A percentile compares a stretch with the other conserved stretches of the same genome.
These are phyloP conservation scores for Mastacembelus armatus DNA, from an alignment of 2,797 vertebrate species.

Conservation along the genomic window DNA sequence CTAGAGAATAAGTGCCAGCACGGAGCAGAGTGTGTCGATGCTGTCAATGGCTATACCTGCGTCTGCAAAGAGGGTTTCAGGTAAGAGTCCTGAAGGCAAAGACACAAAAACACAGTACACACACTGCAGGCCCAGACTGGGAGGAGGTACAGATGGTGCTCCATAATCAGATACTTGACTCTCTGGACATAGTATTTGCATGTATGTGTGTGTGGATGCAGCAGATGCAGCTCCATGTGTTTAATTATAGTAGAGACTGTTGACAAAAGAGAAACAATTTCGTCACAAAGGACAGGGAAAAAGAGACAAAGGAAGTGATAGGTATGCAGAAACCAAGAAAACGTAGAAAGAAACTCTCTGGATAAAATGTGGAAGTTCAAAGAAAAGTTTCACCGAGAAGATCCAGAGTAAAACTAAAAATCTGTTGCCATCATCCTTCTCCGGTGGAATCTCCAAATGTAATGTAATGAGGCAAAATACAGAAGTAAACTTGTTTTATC, in stretches of 20 bases:
- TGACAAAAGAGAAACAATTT: conserved; percentile 68
- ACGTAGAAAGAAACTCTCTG: neutral
- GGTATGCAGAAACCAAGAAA: conserved; percentile 13
- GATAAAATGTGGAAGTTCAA: neutral
- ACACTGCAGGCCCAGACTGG: conserved; percentile 50
- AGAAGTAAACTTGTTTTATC: conserved; percentile 27
- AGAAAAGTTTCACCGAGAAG: neutral
- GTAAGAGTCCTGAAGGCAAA: conserved; percentile 72
- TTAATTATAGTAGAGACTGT: conserved; percentile 79
- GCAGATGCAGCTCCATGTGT: conserved; percentile 82
- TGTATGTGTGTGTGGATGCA: conserved; percentile 27
- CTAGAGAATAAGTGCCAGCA: conserved; percentile 92
- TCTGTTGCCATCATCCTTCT: neutral
- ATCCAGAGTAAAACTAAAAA: neutral
- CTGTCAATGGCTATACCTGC: conserved; percentile 93
- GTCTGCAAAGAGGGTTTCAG: conserved; percentile 95
- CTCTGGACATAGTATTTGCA: conserved; percentile 58
- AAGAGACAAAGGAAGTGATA: neutral
- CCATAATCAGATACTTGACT: conserved; percentile 78
- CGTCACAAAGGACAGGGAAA: conserved; percentile 57
- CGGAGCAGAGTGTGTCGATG: conserved; percentile 91
- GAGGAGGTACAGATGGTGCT: conserved; percentile 78
- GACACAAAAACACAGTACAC: conserved; percentile 18
- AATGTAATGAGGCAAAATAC: conserved; percentile 5
- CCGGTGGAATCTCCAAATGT: neutral